Base-by-base conservation (phyloP, 2,888 invertebrate species). In the Thumatha senex region DNA sequence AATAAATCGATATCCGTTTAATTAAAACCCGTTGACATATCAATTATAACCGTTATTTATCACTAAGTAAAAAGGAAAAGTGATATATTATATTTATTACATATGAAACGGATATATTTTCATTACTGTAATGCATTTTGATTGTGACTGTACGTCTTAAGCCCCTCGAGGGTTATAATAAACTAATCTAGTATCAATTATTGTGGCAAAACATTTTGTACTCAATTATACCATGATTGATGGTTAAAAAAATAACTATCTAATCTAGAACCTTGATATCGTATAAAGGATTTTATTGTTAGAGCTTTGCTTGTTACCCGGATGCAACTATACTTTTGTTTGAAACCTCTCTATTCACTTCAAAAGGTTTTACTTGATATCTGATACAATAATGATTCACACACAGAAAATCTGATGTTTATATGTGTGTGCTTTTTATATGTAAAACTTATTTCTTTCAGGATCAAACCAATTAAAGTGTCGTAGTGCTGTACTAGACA, bases 141-240 rank as follows among this genome's bases (percentile, higher is more conserved):
- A 47, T 51, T 43, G 40, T 13, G 39, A 34, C 46, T 48, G 48
- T 45, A 53, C 9, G 31, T 15, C 18, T 33, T 15, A 10, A 12
- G 38, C 45, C 52, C 52, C 52, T 45, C 40, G 38, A 45, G 52
- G 52, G 45, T 31, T 1, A 40, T 41, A 14, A 18, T 44, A 42
- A 43, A 30, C 48, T 61, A 61, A 57, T 52, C 54, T 59, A 42
- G 58, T 61, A 64, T 64, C 54, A 61, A 61, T 65, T 66, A 61
- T 54, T 51, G 31, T 40, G 48, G 48, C 52, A 51, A 24, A 51
- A 51, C 24, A 46, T 59, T 57, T 54, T 51, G 52, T 64, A 64
- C 50, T 52, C 52, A 53, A 61, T 66, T 67, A 64, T 48, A 40
- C 7, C 10, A 39, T 61, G 67, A 66, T 66, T 59, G 47, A 66